Evolutionary conservation across 64 coral and sea anemone genomes (phyloP).

Genomic region (Hydrozoanthus tunicans): DNA sequence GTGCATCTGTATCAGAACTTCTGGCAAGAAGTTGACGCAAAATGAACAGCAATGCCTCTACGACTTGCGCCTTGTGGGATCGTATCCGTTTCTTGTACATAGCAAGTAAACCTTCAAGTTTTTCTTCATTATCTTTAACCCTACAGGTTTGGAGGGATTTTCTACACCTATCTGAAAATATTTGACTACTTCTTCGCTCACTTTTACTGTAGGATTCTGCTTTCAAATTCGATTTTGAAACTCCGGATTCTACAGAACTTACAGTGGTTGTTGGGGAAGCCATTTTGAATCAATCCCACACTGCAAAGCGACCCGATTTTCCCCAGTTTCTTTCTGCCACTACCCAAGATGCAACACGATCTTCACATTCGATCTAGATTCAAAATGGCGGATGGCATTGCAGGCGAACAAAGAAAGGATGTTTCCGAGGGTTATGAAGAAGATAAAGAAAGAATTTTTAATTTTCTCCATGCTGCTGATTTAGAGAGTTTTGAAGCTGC

Average conservation of each 20-base stretch:
- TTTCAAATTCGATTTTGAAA: background rate
- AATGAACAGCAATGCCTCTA: conserved; percentile 55
- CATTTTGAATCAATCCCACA: background rate
- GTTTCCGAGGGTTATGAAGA: background rate
- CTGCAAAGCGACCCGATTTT: background rate
- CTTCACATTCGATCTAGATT: background rate
- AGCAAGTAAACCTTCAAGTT: conserved; percentile 33
- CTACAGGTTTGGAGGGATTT: conserved; percentile 40
- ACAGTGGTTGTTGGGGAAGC: background rate
- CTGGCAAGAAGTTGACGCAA: conserved; percentile 54
- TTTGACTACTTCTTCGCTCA: background rate
- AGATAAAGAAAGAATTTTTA: background rate
- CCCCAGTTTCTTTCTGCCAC: background rate
- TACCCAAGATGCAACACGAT: background rate
- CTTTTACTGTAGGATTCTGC: conserved; percentile 6
- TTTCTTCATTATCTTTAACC: conserved; percentile 47
- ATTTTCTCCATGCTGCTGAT: conserved; percentile 38
- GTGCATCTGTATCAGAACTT: conserved; percentile 30
- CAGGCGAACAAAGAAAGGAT: background rate
- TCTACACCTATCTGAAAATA: background rate
- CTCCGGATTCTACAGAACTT: background rate
- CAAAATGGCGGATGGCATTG: conserved; percentile 9
- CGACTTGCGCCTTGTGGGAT: conserved; percentile 1
- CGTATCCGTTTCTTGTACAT: conserved; percentile 26
- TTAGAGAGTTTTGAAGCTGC: conserved; percentile 28